Percentiles rank a stretch among this genome's conserved stretches.
Conservation (phyloP, 2,113 vertebrate species). For the Psilopsiagon aurifrons region DNA sequence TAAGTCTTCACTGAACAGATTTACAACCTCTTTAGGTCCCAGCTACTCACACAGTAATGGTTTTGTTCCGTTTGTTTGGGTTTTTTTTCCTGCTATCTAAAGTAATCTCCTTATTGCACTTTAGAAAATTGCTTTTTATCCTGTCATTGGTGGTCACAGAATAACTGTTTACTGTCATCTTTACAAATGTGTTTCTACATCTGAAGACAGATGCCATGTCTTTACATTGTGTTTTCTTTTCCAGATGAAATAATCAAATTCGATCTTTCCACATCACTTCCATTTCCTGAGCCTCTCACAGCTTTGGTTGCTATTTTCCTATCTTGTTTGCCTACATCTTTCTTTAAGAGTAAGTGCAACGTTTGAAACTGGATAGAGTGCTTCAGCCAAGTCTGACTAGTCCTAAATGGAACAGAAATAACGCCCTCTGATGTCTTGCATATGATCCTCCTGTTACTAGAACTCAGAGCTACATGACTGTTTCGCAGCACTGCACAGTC, state of each 20-base stretch:
- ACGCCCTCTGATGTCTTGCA: neutral
- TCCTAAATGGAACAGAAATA: neutral
- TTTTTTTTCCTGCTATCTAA: neutral
- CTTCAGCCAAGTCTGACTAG: neutral
- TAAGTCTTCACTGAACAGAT: neutral
- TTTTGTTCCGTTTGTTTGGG: neutral
- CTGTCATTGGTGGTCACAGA: neutral
- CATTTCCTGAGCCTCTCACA: neutral
- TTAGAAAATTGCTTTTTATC: neutral
- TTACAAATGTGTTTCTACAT: neutral
- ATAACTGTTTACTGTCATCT: neutral
- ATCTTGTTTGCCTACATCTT: neutral
- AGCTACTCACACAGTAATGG: neutral
- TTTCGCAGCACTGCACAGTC: neutral
- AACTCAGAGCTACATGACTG: neutral
- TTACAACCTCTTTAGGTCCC: neutral
- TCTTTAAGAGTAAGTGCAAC: neutral
- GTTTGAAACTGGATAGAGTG: neutral
- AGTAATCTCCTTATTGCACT: conserved; percentile 8
- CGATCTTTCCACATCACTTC: neutral
- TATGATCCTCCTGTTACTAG: neutral
- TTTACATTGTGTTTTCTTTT: neutral
- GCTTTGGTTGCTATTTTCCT: neutral
- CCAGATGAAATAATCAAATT: neutral
- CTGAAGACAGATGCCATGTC: neutral